These are phyloP conservation scores for Poecile montanus DNA, from an alignment of 2,797 vertebrate genomes.

Conservation along the genomic window DNA sequence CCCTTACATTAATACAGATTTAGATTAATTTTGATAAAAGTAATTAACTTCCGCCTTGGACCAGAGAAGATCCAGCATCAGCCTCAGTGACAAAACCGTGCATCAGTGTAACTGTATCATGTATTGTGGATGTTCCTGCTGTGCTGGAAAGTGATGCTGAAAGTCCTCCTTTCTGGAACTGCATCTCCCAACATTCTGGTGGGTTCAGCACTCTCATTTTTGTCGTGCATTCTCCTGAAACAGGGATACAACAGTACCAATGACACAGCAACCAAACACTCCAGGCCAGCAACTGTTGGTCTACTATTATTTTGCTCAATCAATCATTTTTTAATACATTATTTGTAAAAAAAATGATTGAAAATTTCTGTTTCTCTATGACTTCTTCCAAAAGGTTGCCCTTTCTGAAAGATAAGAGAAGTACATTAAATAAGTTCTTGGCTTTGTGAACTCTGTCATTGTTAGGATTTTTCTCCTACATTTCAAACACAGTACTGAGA, in stretches of 20 bases:
- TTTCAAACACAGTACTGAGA: neutral
- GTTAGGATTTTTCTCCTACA: neutral
- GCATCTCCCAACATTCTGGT: neutral
- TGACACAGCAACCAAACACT: neutral
- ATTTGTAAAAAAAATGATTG: neutral
- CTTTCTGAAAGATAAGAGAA: neutral
- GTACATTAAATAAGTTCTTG: neutral
- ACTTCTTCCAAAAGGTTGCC: neutral
- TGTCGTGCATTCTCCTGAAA: neutral
- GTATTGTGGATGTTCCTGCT: neutral
- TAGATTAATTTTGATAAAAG: neutral
- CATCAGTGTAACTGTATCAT: neutral
- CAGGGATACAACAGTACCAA: neutral
- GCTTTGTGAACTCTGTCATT: neutral
- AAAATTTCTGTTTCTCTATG: neutral
- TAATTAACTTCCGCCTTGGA: neutral
- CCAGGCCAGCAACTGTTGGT: neutral
- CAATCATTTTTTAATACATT: neutral
- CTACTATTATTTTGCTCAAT: neutral
- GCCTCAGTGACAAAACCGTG: neutral
- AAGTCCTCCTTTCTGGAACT: neutral
- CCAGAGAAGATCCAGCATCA: neutral
- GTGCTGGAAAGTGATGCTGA: neutral
- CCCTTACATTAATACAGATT: neutral
- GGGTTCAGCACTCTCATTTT: neutral